Evolutionary conservation across 2,888 invertebrate genomes (phyloP).

Genomic region (Lasioglossum oenotherae): DNA sequence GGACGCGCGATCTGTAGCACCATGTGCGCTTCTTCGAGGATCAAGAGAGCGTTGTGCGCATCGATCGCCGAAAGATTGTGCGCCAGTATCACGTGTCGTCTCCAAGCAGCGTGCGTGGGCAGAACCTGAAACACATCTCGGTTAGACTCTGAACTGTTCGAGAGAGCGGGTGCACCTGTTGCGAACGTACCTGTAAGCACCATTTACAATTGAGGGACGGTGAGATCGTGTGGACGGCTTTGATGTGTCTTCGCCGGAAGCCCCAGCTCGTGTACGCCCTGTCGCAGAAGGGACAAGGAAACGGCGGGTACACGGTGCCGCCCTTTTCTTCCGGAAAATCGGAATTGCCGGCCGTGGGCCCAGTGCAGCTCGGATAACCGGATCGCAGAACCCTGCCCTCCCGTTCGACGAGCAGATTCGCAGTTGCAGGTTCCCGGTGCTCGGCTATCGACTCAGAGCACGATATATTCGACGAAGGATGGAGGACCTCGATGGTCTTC

Average conservation of each 20-base stretch:
- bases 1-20: conserved; percentile 84
- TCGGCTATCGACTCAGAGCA: conserved; percentile 43
- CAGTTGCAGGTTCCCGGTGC: conserved; percentile 35
- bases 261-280: conserved; percentile 89
- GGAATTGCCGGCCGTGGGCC: conserved; percentile 51
- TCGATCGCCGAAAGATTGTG: conserved; percentile 87
- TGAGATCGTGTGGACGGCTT: conserved; percentile 85
- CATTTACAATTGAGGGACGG: conserved; percentile 86
- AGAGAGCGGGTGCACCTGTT: not conserved
- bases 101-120: conserved; percentile 87
- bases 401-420: conserved; percentile 38
- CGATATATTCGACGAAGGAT: conserved; percentile 27
- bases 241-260: conserved; percentile 87
- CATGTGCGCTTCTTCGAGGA: conserved; percentile 88
- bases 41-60: conserved; percentile 87
- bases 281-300: conserved; percentile 88
- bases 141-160: not conserved
- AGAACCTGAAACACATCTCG: conserved; percentile 77
- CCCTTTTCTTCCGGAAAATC: conserved; percentile 65
- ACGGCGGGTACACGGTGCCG: conserved; percentile 82
- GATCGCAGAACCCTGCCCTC: conserved; percentile 60
- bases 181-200: conserved; percentile 82
- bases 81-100: conserved; percentile 86
- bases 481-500: conserved; percentile 25
- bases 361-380: conserved; percentile 55